Base-by-base conservation (phyloP, 1,140 invertebrate species). In the Ericerus pela region DNA sequence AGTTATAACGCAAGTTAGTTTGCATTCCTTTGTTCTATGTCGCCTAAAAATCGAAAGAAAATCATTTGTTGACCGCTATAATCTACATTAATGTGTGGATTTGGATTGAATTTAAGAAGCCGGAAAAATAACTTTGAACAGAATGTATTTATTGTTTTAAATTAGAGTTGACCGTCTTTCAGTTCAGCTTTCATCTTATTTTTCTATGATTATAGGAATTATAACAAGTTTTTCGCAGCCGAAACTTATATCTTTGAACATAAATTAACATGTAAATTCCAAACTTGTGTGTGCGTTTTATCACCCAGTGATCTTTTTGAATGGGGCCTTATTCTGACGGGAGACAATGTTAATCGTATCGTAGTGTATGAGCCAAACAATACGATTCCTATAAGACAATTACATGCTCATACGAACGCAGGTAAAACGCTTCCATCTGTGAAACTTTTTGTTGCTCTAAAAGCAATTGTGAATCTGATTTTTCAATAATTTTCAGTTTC, bases 301-400 rank as follows among this genome's bases (percentile, higher is more conserved):
- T 76, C 81, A 38, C 79, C 84, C 3, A 79, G 76, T 58, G 68
- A 76, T 58, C 70, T 74, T 18, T 79, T 77, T 68, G 81, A 84
- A 6, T 74, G 81, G 27, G 89, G 89, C 16, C 66, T 88, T 2
- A 83, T 94, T 62, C 70, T 91, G 2, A 93, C 89, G 26, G 91
- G 89, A 11, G 88, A 89, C 61, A 88, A 93, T 71, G 91, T 96
- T 68, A 80, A 79, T 51, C 78, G 76, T 1, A 89, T 96, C 62
- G 76, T 84, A 59, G 76, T 85, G 12, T 95, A 87, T 67, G 73
- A 76, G 47, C 70, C 69, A 36, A 72, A 79, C 41, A 78, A 81
- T 1, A 68, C 79, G 41, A 64, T 81, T 8, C 72, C 75, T n/a
- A 53, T 76, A 4, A 72, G 66, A 56, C 79, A 75, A 33, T 72